These are phyloP conservation scores for Hydrozoanthus gracilis DNA, from an alignment of 92 coral and sea anemone genomes.

Conservation along the genomic window DNA sequence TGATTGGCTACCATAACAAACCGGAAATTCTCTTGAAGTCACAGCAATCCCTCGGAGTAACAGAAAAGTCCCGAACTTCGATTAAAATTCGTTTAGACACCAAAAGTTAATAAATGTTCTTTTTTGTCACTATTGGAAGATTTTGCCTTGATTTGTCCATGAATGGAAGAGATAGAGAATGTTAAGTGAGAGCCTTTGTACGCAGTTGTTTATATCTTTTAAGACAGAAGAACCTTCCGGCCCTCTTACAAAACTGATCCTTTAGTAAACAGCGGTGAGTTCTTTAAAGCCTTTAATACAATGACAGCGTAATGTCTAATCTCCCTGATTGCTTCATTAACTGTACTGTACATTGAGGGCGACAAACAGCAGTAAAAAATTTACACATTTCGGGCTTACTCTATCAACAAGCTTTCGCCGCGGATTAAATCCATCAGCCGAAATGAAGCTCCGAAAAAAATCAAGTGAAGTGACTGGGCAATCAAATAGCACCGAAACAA, in stretches of 20 bases:
- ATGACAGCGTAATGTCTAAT: slow-evolving; percentile 36
- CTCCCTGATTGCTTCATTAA: slow-evolving; percentile 41
- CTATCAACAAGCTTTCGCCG: slow-evolving; percentile 40
- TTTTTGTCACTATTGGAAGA: neutral
- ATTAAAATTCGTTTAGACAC: slow-evolving; percentile 27
- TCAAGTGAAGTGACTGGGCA: slow-evolving; percentile 2
- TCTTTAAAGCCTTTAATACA: slow-evolving; percentile 48
- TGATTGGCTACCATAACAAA: slow-evolving; percentile 24
- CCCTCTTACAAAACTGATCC: slow-evolving; percentile 14
- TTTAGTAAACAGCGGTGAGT: slow-evolving; percentile 33
- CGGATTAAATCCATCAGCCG: slow-evolving; percentile 17
- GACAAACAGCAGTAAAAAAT: slow-evolving; percentile 36
- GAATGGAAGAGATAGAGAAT: neutral
- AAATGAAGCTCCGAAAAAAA: neutral
- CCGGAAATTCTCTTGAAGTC: slow-evolving; percentile 44
- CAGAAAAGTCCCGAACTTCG: slow-evolving; percentile 18
- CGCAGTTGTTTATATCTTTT: slow-evolving; percentile 1
- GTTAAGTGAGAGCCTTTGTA: neutral
- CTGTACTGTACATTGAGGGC: slow-evolving; percentile 45
- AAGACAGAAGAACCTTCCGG: slow-evolving; percentile 41
- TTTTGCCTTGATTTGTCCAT: neutral
- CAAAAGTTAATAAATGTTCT: neutral
- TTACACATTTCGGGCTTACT: slow-evolving; percentile 45
- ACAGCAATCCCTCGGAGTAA: slow-evolving; percentile 32
- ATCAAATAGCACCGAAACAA: neutral